A percentile compares a stretch with the other conserved stretches of the same genome.
Conservation (phyloP, 1,140 invertebrate genomes). For the Chlorops oryzae region DNA sequence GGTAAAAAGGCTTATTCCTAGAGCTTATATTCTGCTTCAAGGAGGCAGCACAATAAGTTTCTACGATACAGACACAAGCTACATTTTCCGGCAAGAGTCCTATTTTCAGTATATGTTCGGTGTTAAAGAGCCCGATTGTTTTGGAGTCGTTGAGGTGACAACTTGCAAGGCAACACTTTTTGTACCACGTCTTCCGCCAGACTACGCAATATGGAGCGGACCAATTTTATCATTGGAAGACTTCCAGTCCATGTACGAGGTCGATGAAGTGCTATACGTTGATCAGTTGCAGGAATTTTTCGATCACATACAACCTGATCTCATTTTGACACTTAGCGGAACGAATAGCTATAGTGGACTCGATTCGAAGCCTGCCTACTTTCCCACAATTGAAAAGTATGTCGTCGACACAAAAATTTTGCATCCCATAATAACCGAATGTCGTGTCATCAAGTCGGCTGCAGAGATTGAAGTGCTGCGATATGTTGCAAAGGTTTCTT, state of each 20-base stretch:
- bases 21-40: constrained; percentile 59
- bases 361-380: constrained; percentile 65
- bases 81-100: constrained; percentile 59
- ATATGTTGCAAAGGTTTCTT: constrained; percentile 87
- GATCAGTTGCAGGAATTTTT: constrained; percentile 56
- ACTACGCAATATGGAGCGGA: constrained; percentile 90
- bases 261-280: constrained; percentile 76
- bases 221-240: constrained; percentile 60
- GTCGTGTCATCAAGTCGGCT: constrained; percentile 83
- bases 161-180: constrained; percentile 69
- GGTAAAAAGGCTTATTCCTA: constrained; percentile 37
- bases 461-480: constrained; percentile 84
- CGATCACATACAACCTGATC: constrained; percentile 23
- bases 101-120: constrained; percentile 61
- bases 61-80: constrained; percentile 65
- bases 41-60: constrained; percentile 61
- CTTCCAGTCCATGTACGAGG: constrained; percentile 71
- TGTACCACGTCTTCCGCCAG: constrained; percentile 72
- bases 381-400: constrained; percentile 79
- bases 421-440: constrained; percentile 75
- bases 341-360: constrained; percentile 80
- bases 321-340: constrained; percentile 55
- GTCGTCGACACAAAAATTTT: constrained; percentile 66
- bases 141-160: constrained; percentile 72
- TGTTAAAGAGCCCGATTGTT: constrained; percentile 84